Percentiles rank a stretch among this genome's conserved stretches.
Evolutionary conservation across 2,888 invertebrate genomes (phyloP).

Genomic region (Drosophila acutilabella): DNA sequence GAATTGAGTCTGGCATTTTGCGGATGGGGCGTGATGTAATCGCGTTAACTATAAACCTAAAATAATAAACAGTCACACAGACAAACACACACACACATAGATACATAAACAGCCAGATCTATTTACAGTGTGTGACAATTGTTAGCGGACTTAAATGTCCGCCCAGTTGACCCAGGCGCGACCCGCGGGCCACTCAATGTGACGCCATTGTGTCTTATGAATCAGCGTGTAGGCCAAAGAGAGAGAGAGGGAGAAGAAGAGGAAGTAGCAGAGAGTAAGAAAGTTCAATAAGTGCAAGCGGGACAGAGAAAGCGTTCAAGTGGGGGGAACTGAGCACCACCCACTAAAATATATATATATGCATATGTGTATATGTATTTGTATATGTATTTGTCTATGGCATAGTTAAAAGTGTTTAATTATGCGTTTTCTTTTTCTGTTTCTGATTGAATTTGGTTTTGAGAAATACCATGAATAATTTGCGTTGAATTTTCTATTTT

Average conservation of each 20-base stretch:
- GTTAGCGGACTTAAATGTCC: slow-evolving; percentile 47
- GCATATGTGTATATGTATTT: too few species aligned
- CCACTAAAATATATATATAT: not conserved
- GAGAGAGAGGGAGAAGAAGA: not conserved
- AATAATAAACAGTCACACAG: slow-evolving; percentile 43
- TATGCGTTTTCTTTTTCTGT: not conserved
- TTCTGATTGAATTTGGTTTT: not conserved
- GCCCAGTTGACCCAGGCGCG: slow-evolving; percentile 65
- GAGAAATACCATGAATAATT: too few species aligned
- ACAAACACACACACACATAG: slow-evolving; percentile 11
- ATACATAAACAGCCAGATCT: slow-evolving; percentile 5
- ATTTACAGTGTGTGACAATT: slow-evolving; percentile 50
- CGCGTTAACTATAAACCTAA: slow-evolving; percentile 59
- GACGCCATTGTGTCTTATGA: slow-evolving; percentile 68
- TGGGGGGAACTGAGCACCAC: slow-evolving; percentile 3
- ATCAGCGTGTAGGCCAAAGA: slow-evolving; percentile 25
- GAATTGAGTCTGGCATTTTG: slow-evolving; percentile 34
- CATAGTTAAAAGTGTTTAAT: slow-evolving; percentile 1
- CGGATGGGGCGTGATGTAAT: slow-evolving; percentile 71
- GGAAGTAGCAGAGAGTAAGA: too few species aligned
- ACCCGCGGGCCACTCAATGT: slow-evolving; percentile 59
- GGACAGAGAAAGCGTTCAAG: too few species aligned
- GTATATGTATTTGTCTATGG: too few species aligned
- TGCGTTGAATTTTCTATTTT: too few species aligned
- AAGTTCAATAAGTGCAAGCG: too few species aligned